These are phyloP conservation scores for Quiscalus mexicanus DNA, from an alignment of 2,113 vertebrate species.

Conservation along the genomic window DNA sequence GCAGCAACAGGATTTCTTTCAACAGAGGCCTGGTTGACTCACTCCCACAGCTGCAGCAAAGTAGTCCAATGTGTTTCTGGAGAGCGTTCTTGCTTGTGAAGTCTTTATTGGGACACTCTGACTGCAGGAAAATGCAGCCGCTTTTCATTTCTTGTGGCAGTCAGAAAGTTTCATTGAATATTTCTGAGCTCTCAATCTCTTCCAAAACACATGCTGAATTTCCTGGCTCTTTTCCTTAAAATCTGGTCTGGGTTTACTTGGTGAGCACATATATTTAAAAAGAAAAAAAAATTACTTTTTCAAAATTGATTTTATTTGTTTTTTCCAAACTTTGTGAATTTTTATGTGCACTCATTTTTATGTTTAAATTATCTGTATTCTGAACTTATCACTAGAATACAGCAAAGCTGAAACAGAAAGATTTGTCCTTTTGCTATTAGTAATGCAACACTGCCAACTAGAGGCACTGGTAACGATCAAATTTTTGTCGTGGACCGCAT, in stretches of 20 bases:
- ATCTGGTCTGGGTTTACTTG: slow-evolving; percentile 49
- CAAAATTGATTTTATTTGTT: not conserved
- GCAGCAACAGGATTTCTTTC: slow-evolving; percentile 34
- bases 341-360: not conserved
- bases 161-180: slow-evolving; percentile 66
- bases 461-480: not conserved
- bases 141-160: slow-evolving; percentile 68
- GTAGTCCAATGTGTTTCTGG: slow-evolving; percentile 66
- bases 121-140: slow-evolving; percentile 43
- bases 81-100: slow-evolving; percentile 62
- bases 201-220: slow-evolving; percentile 65
- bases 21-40: slow-evolving; percentile 56
- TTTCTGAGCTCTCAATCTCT: slow-evolving; percentile 51
- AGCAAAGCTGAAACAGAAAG: not conserved
- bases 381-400: not conserved
- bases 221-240: slow-evolving; percentile 56
- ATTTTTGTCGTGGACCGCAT: not conserved
- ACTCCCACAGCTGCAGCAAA: slow-evolving; percentile 64
- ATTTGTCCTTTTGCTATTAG: not conserved
- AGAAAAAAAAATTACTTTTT: not conserved
- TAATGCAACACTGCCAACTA: slow-evolving; percentile 60
- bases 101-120: slow-evolving; percentile 61
- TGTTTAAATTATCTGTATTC: not conserved
- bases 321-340: not conserved
- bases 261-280: not conserved